These are phyloP conservation scores for Eupeodes corollae DNA, from an alignment of 1,140 invertebrate species.

Conservation along the genomic window DNA sequence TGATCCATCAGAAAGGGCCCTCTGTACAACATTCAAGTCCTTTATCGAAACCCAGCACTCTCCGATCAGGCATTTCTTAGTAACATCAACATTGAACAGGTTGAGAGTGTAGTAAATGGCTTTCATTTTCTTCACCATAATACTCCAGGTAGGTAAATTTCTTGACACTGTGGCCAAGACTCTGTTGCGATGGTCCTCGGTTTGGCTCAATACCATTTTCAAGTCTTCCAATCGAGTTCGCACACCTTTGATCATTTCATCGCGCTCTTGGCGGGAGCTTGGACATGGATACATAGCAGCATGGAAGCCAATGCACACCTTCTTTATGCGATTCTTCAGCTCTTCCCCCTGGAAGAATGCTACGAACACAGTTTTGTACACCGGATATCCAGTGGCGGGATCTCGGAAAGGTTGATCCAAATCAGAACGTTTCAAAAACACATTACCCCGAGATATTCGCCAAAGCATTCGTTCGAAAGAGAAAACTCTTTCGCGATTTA, in stretches of 20 bases:
- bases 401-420: constrained; percentile 79
- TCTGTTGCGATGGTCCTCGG: constrained; percentile 86
- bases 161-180: constrained; percentile 85
- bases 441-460: constrained; percentile 86
- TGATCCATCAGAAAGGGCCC: constrained; percentile 83
- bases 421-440: constrained; percentile 77
- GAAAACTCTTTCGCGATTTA: constrained; percentile 76
- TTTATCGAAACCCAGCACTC: constrained; percentile 90
- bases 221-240: constrained; percentile 88
- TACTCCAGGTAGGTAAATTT: constrained; percentile 85
- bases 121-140: constrained; percentile 78
- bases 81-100: constrained; percentile 77
- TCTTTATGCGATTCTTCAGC: constrained; percentile 87
- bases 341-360: constrained; percentile 97
- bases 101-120: constrained; percentile 82
- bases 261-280: constrained; percentile 72
- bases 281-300: constrained; percentile 94
- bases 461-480: constrained; percentile 95
- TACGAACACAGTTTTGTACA: constrained; percentile 92
- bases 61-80: constrained; percentile 86
- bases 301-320: constrained; percentile 93
- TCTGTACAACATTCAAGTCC: constrained; percentile 74
- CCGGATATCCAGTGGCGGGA: constrained; percentile 66
- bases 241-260: constrained; percentile 89
- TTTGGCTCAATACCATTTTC: constrained; percentile 87